Conservation (phyloP, 2,113 vertebrate genomes). For the Gyps fulvus region DNA sequence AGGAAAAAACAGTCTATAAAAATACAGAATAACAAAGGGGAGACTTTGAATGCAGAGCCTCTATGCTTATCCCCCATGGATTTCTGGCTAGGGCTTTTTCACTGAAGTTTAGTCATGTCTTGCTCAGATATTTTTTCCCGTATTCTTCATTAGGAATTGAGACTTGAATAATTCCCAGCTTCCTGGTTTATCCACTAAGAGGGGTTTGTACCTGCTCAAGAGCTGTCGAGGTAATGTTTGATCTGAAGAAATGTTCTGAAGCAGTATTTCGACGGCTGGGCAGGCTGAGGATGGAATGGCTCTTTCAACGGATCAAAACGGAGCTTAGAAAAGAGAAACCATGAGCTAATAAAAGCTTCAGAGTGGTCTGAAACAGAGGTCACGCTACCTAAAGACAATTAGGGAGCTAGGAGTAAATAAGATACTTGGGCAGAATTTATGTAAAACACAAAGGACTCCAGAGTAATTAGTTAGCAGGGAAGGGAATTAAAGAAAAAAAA, state of each 20-base stretch:
- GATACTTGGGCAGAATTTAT: not conserved
- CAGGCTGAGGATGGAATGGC: not conserved
- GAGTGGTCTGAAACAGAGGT: not conserved
- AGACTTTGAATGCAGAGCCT: not conserved
- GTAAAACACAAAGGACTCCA: not conserved
- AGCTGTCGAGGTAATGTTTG: not conserved
- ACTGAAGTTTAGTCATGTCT: not conserved
- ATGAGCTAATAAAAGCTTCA: not conserved
- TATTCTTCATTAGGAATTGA: not conserved
- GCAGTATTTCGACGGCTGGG: not conserved
- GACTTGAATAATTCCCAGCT: not conserved
- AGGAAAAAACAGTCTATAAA: not conserved
- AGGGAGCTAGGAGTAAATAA: constrained; percentile 11
- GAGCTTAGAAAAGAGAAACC: not conserved
- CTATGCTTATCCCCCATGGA: not conserved
- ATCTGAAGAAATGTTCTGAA: not conserved
- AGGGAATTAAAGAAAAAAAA: not conserved
- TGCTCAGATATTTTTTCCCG: not conserved
- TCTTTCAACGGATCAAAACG: not conserved
- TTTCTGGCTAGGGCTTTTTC: not conserved
- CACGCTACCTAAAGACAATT: not conserved
- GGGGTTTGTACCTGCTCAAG: not conserved
- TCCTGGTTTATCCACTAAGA: not conserved
- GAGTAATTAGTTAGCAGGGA: not conserved
- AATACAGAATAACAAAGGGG: not conserved